phyloP scores from a whole-genome alignment of 2,113 vertebrate species.

The Onychorhynchus coronatus region DNA sequence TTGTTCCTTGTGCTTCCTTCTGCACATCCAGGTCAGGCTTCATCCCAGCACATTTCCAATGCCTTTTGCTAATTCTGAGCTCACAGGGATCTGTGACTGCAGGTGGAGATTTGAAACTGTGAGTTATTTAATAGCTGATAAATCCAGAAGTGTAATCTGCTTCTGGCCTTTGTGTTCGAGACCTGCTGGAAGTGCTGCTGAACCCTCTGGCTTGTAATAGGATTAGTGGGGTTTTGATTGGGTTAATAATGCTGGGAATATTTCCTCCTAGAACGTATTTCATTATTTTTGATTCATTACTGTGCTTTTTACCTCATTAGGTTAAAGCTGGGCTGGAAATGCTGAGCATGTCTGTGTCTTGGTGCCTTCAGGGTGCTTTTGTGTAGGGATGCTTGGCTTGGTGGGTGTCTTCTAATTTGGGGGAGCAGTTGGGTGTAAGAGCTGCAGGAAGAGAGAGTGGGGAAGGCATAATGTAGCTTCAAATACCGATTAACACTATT shows the following conservation, averaged over 20 bases:
- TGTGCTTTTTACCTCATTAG: neutral
- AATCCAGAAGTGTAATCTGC: slow-evolving; percentile 14
- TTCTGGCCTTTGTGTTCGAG: slow-evolving; percentile 7
- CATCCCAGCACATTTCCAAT: neutral
- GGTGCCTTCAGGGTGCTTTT: neutral
- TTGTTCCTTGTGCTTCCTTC: neutral
- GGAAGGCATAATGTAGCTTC: neutral
- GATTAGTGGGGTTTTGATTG: slow-evolving; percentile 22
- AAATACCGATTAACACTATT: neutral
- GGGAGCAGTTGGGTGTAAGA: neutral
- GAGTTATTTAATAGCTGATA: slow-evolving; percentile 10
- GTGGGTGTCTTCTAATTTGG: neutral
- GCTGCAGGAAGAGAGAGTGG: neutral
- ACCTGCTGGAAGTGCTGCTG: slow-evolving; percentile 2
- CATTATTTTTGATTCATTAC: neutral
- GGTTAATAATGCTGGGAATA: neutral
- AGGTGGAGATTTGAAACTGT: neutral
- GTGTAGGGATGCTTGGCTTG: neutral
- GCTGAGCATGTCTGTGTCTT: neutral
- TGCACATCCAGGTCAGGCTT: fast-evolving
- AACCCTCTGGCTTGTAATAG: neutral
- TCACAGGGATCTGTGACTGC: neutral
- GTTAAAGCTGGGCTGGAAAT: neutral
- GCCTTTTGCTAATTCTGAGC: neutral
- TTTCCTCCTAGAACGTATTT: neutral